Percentiles rank a stretch among this genome's conserved stretches.
These are phyloP conservation scores for Podarcis siculus DNA, from an alignment of 2,797 vertebrate genomes.

Conservation along the genomic window DNA sequence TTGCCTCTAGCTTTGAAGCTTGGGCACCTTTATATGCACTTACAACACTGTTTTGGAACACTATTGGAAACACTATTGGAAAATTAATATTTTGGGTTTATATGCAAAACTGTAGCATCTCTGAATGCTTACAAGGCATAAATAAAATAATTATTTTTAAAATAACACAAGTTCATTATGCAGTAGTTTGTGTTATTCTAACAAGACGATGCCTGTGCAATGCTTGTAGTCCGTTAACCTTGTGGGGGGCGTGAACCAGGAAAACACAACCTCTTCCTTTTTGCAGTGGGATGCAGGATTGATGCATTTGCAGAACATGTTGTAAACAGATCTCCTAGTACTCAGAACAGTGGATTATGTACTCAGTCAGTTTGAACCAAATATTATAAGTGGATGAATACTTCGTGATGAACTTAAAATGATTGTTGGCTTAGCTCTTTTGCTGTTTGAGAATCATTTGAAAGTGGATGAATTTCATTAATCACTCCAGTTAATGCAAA, in stretches of 20 bases:
- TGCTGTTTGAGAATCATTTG: constrained; percentile 15
- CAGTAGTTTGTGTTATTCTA: neutral
- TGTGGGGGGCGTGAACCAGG: too few relatives aligned
- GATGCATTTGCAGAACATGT: neutral
- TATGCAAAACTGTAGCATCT: neutral
- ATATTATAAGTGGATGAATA: neutral
- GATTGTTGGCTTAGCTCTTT: constrained; percentile 12
- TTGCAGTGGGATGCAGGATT: neutral
- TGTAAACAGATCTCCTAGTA: neutral
- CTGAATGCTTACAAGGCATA: neutral
- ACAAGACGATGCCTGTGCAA: neutral
- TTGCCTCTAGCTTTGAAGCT: neutral
- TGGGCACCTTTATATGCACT: neutral
- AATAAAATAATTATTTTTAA: neutral
- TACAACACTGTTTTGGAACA: neutral
- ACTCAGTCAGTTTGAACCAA: neutral
- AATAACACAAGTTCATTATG: neutral
- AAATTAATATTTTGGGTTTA: neutral
- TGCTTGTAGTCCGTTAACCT: neutral
- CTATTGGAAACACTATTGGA: neutral
- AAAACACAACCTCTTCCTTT: neutral
- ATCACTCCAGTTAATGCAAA: constrained; percentile 1
- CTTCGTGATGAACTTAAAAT: neutral
- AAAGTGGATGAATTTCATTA: constrained; percentile 20
- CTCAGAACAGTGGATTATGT: neutral